phyloP scores from a whole-genome alignment of 2,113 vertebrate genomes.

The Tinamus guttatus region DNA sequence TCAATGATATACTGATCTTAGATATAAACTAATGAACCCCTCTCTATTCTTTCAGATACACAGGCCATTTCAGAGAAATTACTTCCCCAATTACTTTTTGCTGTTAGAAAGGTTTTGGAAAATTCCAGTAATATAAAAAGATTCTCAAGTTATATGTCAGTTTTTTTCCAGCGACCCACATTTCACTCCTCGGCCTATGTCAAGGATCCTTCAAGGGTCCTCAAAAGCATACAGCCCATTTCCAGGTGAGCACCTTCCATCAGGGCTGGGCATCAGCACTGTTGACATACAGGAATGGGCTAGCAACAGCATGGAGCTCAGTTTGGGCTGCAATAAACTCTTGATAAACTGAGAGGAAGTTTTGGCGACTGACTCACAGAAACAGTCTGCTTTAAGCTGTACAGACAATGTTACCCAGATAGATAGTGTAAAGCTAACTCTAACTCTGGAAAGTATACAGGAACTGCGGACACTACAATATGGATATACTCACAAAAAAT shows the following conservation, averaged over 20 bases:
- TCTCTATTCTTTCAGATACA: not conserved
- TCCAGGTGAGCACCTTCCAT: not conserved
- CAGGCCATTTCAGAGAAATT: not conserved
- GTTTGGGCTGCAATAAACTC: not conserved
- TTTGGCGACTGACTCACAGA: not conserved
- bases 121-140: not conserved
- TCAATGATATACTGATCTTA: not conserved
- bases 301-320: not conserved
- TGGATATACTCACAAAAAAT: not conserved
- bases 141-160: not conserved
- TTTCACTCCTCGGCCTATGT: not conserved
- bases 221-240: not conserved
- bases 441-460: not conserved
- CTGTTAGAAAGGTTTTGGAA: not conserved
- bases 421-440: not conserved
- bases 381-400: not conserved
- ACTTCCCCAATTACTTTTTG: not conserved
- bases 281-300: rapidly evolving
- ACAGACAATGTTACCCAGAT: not conserved
- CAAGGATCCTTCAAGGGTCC: not conserved
- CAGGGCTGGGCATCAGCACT: not conserved
- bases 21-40: not conserved
- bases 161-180: not conserved
- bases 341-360: not conserved
- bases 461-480: not conserved